phyloP scores from a whole-genome alignment of 2,888 invertebrate genomes.

The Cantharis rustica region DNA sequence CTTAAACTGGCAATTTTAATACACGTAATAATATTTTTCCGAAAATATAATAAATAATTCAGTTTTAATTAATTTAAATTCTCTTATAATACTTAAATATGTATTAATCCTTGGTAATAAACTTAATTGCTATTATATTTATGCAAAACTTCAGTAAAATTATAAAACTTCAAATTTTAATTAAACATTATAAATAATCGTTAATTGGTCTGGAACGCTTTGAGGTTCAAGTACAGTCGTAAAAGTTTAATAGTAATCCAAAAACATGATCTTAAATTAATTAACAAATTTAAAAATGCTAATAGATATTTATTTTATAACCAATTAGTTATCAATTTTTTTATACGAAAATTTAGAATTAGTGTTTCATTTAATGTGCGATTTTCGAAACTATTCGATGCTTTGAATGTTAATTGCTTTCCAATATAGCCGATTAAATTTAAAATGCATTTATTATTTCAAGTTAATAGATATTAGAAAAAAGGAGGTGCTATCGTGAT shows the following conservation, averaged over 20 bases:
- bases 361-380: background rate
- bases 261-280: background rate
- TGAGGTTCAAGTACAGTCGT: background rate
- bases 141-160: background rate
- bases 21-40: background rate
- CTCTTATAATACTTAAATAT: background rate
- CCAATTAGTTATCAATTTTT: background rate
- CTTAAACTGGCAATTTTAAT: background rate
- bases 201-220: background rate
- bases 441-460: background rate
- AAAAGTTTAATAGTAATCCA: background rate
- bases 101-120: background rate
- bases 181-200: background rate
- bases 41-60: background rate
- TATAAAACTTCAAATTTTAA: background rate
- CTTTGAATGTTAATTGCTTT: background rate
- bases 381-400: background rate
- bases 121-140: background rate
- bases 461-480: background rate
- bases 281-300: background rate
- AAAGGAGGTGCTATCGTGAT: conserved; percentile 26
- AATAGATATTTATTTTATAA: background rate
- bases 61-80: background rate
- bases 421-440: background rate
- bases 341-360: background rate